phyloP scores from a whole-genome alignment of 2,888 invertebrate genomes.

The Teleogryllus oceanicus region DNA sequence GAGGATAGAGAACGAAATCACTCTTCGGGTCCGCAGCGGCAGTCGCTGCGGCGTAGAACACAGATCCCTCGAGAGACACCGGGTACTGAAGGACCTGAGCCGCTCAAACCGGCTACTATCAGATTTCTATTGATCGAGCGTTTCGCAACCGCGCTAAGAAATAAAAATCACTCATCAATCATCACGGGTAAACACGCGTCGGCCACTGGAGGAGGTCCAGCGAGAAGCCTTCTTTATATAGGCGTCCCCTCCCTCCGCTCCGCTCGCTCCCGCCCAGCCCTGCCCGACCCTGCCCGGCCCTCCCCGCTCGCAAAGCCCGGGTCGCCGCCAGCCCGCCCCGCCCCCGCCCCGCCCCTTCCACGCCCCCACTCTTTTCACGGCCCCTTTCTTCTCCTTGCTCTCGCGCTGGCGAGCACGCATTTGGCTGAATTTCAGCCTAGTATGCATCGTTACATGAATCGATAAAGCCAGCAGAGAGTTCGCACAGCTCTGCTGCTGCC shows the following conservation, averaged over 20 bases:
- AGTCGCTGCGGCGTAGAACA: not conserved
- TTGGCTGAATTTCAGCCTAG: constrained; percentile 11
- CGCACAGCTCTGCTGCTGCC: not conserved
- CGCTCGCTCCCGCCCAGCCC: too few relatives aligned
- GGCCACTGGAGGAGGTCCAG: constrained; percentile 18
- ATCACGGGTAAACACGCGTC: constrained; percentile 8
- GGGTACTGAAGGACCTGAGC: not conserved
- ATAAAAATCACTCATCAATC: constrained; percentile 3
- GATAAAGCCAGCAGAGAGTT: not conserved
- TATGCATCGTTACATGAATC: constrained; percentile 11
- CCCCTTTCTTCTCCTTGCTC: not conserved
- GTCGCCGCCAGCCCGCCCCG: not conserved
- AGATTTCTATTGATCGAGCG: not conserved
- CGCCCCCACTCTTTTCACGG: constrained; percentile 1
- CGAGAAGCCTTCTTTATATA: not conserved
- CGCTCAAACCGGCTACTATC: not conserved
- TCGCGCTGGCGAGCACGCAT: constrained; percentile 7
- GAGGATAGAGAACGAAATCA: not conserved
- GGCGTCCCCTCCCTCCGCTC: not conserved
- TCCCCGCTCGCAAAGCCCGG: not conserved
- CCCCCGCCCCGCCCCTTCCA: not conserved
- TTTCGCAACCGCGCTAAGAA: not conserved
- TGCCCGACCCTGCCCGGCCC: not conserved
- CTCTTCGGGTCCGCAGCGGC: not conserved
- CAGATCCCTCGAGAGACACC: not conserved